Evolutionary conservation across 2,113 vertebrate species (phyloP), one percentile per base, ranked within the genome.

Genomic region (Elgaria multicarinata): DNA sequence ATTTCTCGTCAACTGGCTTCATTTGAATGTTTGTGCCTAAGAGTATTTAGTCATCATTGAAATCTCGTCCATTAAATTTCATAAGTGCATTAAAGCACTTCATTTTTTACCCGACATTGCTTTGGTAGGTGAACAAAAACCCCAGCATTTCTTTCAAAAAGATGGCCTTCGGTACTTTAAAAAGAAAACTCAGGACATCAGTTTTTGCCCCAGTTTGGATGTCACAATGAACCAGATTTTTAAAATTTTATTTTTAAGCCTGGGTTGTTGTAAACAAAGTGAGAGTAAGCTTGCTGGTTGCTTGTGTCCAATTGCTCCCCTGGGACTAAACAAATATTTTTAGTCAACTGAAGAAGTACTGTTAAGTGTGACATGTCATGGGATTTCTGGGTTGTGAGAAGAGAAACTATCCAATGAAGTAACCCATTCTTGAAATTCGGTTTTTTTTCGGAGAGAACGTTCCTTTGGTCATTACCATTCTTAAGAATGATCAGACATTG

Each of bases 101-200:
- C 91, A 95, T 92, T 93, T 92, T 10, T 12, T 4, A 58, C 58
- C 58, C 93, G 88, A 78, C 83, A 46, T 92, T 95, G 94, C 95
- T 92, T 90, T 85, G 89, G 64, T 90, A 94, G 80, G 95, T 24
- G n/a, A 93, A 91, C 81, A 87, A 28, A 95, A 28, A 87, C 94
- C 91, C 91, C 90, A 92, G 90, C 81, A 95, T 93, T 93, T 91
- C 94, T 95, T 92, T 93, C 91, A 94, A 28, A 90, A 90, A 93
- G 90, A 90, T 95, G 94, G 86, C 92, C 91, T 93, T 83, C 87
- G 95, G 95, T 95, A 93, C 96, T 97, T 97, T 97, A 92, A 87
- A 93, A 86, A 89, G 93, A 90, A 89, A 77, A 31, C 9, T 14
- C 0, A 5, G 77, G 46, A 20, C 89, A 94, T 94, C 95, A 95